Conservation (phyloP, 2,888 invertebrate genomes). For the Slavum lentiscoides region DNA sequence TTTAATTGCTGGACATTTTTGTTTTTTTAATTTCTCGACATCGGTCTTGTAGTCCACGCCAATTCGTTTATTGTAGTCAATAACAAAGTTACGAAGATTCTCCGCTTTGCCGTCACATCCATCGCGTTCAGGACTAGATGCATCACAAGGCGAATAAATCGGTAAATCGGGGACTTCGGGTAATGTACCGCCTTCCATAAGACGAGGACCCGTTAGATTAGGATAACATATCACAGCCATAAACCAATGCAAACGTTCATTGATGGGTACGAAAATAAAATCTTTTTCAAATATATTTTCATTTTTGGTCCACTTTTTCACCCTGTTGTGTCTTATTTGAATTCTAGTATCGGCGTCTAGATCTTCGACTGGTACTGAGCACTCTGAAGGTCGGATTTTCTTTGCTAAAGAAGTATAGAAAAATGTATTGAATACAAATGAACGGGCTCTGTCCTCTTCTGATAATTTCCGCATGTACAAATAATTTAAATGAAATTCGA, state of each 20-base stretch:
- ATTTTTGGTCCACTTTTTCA: neutral
- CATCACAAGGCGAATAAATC: neutral
- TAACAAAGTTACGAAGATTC: constrained; percentile 1
- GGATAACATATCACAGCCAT: constrained; percentile 96
- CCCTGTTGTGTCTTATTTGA: neutral
- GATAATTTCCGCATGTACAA: neutral
- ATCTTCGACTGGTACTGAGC: neutral
- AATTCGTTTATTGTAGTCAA: neutral
- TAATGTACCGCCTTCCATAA: constrained; percentile 19
- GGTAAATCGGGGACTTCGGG: neutral
- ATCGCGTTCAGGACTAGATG: neutral
- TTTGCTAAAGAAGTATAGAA: constrained; percentile 25
- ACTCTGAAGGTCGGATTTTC: neutral
- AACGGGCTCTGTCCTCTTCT: neutral
- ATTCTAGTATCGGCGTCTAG: neutral
- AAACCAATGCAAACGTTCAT: constrained; percentile 82
- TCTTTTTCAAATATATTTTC: neutral
- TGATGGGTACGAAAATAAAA: constrained; percentile 8
- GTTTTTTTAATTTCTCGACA: neutral
- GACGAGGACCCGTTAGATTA: constrained; percentile 67
- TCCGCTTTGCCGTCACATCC: constrained; percentile 29
- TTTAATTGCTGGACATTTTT: neutral
- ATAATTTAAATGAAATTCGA: constrained; percentile 29
- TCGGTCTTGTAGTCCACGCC: neutral
- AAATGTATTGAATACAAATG: constrained; percentile 29